These are phyloP conservation scores for Nyctereutes procyonoides DNA, from an alignment of 2,113 vertebrate genomes.

Conservation along the genomic window DNA sequence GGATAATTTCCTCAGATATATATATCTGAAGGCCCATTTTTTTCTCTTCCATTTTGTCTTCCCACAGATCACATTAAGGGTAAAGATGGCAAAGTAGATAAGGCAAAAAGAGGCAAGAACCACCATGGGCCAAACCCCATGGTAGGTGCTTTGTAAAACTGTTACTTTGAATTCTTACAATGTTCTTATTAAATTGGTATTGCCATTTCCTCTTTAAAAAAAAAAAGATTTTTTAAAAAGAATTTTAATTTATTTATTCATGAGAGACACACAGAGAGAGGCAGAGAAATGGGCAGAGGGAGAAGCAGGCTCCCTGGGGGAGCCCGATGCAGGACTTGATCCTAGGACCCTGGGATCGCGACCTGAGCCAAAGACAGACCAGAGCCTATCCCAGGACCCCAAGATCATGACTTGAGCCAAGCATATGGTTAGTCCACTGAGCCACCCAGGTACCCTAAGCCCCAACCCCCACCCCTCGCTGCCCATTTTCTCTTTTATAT, in stretches of 20 bases:
- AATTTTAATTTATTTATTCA: background rate
- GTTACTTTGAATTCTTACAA: background rate
- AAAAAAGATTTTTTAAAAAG: no score
- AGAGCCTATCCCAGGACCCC: background rate
- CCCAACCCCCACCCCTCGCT: no score
- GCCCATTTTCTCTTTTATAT: background rate
- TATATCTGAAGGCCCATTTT: background rate
- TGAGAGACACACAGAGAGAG: background rate
- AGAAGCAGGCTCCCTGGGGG: background rate
- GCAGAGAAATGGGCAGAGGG: background rate
- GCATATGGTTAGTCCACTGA: background rate
- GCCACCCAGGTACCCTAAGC: no score
- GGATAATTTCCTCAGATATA: conserved; percentile 8
- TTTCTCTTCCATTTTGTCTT: background rate
- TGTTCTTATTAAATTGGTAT: background rate
- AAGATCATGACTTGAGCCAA: background rate
- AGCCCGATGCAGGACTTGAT: background rate
- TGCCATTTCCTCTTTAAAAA: background rate
- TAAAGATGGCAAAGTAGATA: conserved; percentile 12
- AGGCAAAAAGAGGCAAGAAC: background rate
- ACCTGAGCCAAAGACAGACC: background rate
- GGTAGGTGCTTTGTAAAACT: conserved; percentile 11
- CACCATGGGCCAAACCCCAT: background rate
- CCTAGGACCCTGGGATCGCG: background rate
- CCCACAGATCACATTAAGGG: background rate